phyloP scores from a whole-genome alignment of 2,797 vertebrate genomes.

The Podarcis siculus region DNA sequence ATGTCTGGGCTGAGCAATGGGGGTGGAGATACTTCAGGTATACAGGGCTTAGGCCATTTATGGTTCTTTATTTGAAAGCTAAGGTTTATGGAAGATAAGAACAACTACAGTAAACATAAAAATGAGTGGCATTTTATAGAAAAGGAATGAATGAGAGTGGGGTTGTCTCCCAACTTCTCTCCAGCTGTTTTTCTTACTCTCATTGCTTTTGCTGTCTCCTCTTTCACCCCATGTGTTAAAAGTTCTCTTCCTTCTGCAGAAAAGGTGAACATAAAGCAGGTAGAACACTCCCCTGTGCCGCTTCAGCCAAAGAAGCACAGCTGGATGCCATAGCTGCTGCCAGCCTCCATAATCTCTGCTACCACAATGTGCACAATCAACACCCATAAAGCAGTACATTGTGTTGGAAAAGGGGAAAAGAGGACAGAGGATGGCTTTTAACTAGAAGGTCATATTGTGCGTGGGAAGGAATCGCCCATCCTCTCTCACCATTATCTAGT shows the following conservation, averaged over 20 bases:
- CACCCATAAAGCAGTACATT: neutral
- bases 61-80: slow-evolving; percentile 35
- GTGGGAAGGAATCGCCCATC: too few species aligned
- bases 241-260: neutral
- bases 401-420: neutral
- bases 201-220: neutral
- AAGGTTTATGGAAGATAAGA: slow-evolving; percentile 23
- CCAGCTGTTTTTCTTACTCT: neutral
- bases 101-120: slow-evolving; percentile 28
- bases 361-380: neutral
- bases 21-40: too few species aligned
- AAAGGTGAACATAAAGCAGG: neutral
- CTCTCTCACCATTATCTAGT: too few species aligned
- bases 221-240: neutral
- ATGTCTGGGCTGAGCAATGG: too few species aligned
- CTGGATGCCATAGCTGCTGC: neutral
- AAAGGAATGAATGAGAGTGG: neutral
- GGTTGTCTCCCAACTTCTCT: neutral
- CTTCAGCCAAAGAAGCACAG: neutral
- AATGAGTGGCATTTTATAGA: neutral
- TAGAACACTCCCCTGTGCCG: neutral
- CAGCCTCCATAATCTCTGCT: neutral
- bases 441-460: too few species aligned
- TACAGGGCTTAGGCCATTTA: neutral
- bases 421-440: too few species aligned